Base-by-base conservation (phyloP, 2,113 vertebrate genomes). In the Colius striatus region DNA sequence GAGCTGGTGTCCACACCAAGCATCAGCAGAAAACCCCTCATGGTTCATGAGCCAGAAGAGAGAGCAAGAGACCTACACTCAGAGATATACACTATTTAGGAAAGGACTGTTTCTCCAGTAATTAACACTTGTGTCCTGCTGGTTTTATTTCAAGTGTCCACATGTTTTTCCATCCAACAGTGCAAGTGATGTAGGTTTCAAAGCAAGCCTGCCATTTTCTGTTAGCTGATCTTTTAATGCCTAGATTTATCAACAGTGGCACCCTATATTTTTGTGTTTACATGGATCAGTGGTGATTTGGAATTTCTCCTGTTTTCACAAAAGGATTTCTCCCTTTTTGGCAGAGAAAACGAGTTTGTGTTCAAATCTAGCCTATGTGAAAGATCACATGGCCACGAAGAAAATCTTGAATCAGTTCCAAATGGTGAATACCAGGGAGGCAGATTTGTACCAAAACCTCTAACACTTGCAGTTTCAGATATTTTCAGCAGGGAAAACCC, bases 381-480 rank as follows among this genome's bases (percentile, higher is more conserved):
- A 92, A 90, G 90, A 94, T 88, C 92, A 95, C 62, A 45, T 95
- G 92, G 65, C 83, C 89, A 53, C 16, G 47, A 92, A 93, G 80
- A 48, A 67, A 71, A 84, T 74, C 68, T 81, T 94, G 96, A 87
- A 63, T 45, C 65, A 0, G 18, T 74, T 93, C 89, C 94, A 96
- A 90, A 53, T 72, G 53, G 79, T 87, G 93, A 88, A 63, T 61
- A 65, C 74, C 72, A 57, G 4, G 68, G 84, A 95, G 83, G 90
- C 91, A 95, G 87, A 92, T 92, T 91, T 88, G 47, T 66, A 94
- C 81, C 94, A 80, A 92, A 95, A 94, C 93, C 92, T 93, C 92
- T 90, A 86, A 95, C 93, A 94, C 89, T 95, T 90, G 79, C 61
- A 80, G 65, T 60, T 90, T 80, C 72, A 48, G 82, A 93, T 94